These are phyloP conservation scores for Alloscopus bannaensis DNA, from an alignment of 2,888 invertebrate species.

Conservation along the genomic window DNA sequence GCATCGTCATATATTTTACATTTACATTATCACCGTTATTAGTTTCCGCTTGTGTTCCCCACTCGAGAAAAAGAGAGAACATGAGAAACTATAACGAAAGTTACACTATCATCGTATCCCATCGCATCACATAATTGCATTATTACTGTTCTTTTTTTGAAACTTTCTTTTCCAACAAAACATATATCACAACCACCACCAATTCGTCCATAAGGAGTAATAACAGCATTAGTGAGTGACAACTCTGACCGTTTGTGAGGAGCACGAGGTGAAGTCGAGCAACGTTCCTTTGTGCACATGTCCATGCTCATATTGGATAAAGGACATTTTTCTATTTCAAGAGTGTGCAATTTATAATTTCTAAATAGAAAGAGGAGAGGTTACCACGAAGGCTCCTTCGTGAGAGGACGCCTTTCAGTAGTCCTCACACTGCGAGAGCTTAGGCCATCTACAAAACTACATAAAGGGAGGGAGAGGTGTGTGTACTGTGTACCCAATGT, in stretches of 20 bases:
- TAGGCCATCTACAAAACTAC: background rate
- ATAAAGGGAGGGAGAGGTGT: background rate
- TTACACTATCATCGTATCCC: slow-evolving; percentile 8
- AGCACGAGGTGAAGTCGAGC: background rate
- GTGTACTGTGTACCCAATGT: slow-evolving; percentile 55
- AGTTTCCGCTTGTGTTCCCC: background rate
- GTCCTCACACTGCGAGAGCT: background rate
- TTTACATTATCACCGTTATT: slow-evolving; percentile 2
- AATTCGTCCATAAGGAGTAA: background rate
- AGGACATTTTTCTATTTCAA: slow-evolving; percentile 43
- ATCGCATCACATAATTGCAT: slow-evolving; percentile 5
- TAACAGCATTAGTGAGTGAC: slow-evolving; percentile 54
- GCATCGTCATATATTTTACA: too few species aligned
- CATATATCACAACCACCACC: slow-evolving; percentile 4
- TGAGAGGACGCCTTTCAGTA: too few species aligned
- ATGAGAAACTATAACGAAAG: background rate
- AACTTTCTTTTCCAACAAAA: slow-evolving; percentile 57
- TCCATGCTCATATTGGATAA: background rate
- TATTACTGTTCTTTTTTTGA: slow-evolving; percentile 35
- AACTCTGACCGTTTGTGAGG: slow-evolving; percentile 4
- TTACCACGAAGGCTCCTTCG: slow-evolving; percentile 13
- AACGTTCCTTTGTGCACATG: too few species aligned
- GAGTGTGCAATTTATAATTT: slow-evolving; percentile 23
- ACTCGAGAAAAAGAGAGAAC: background rate
- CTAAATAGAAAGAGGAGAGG: slow-evolving; percentile 37